Base-by-base conservation (phyloP, 2,113 vertebrate genomes). In the Mellivora capensis region DNA sequence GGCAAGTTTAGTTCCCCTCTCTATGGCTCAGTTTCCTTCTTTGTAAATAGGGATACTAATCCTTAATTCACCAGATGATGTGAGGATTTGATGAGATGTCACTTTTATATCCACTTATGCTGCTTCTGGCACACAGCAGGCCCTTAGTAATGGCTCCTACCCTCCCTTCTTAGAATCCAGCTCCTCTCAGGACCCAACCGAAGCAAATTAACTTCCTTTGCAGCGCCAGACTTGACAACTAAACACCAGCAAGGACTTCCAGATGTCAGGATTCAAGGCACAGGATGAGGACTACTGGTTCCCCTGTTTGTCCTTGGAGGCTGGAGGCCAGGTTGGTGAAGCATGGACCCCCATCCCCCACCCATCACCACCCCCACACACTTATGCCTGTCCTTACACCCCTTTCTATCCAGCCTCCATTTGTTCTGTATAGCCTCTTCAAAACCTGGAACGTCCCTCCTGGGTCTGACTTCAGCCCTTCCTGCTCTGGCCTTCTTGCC, bases 261-360 rank as follows among this genome's bases (percentile, higher is more conserved):
- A 47, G 62, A 62, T 77, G 77, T 80, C 59, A 86, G 67, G 49
- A 69, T 74, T 85, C 11, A 34, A 80, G n/a, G 67, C 39, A 71
- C 42, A 87, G 44, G 39, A n/a, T 92, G 84, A 90, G 76, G 67
- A 76, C 67, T 86, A 0, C 44, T 54, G 49, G 39, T 81, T 76
- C 93, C 57, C 87, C 54, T 72, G 7, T 62, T 71, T 95, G 52
- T 96, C 62, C 44, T 87, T 34, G 74, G 90, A 90, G 87, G 8
- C 74, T 86, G 90, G 62, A 94, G 52, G 47, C 72, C 91, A 91
- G 91, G 49, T 82, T 90, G 87, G 89, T 97, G 82, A 57, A 91
- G 31, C 23, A 29, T 47, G 83, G 39, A 61, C 34, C 25, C 9
- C 34, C 4, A 9, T 0, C 9, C 23, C 18, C 17, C 3, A 3